phyloP scores from a whole-genome alignment of 2,113 vertebrate genomes.

The Lichenostomus cassidix region DNA sequence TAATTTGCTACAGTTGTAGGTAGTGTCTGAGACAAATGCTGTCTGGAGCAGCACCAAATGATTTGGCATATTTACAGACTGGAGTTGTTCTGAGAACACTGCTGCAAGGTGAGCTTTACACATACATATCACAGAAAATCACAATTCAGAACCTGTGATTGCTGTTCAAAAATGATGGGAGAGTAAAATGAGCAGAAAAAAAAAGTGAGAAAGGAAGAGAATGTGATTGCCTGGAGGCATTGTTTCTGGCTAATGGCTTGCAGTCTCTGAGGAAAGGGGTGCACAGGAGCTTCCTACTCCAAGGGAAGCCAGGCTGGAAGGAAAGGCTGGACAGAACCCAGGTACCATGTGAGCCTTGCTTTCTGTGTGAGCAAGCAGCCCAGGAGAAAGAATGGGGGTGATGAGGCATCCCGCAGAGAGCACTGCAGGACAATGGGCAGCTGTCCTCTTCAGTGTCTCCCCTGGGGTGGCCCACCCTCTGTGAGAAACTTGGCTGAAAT shows the following conservation, averaged over 20 bases:
- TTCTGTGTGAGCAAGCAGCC: neutral
- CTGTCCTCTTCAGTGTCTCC: neutral
- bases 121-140: neutral
- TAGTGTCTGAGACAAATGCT: neutral
- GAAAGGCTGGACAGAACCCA: neutral
- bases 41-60: neutral
- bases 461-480: neutral
- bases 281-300: neutral
- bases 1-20: neutral
- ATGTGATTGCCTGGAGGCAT: neutral
- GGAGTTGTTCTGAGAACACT: neutral
- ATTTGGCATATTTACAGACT: neutral
- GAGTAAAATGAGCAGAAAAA: neutral
- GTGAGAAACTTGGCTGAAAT: neutral
- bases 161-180: neutral
- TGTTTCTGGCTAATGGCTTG: neutral
- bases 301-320: neutral
- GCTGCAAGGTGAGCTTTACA: neutral
- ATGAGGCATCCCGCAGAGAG: neutral
- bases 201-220: neutral
- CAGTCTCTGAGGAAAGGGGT: neutral
- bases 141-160: neutral
- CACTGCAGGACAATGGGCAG: too few species aligned
- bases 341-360: rapidly evolving
- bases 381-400: neutral